phyloP scores from a whole-genome alignment of 2,113 vertebrate species.

The Saguinus midas region DNA sequence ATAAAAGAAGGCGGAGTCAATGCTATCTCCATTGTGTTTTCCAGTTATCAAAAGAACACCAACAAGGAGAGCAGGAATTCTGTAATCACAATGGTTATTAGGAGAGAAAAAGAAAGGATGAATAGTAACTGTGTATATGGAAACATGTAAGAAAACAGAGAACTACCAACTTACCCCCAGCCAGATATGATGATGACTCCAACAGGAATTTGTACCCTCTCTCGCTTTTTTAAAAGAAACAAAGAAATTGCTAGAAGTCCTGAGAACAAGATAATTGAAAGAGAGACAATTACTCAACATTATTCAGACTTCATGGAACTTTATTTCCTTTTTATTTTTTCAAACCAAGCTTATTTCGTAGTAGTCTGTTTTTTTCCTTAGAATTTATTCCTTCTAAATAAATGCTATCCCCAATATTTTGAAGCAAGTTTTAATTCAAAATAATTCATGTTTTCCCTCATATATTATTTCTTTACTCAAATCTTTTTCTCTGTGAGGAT shows the following conservation, averaged over 20 bases:
- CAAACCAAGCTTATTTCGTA: neutral
- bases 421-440: conserved; percentile 37
- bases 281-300: neutral
- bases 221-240: conserved; percentile 88
- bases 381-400: conserved; percentile 33
- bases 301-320: neutral
- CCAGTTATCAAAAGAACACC: conserved; percentile 90
- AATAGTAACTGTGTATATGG: neutral
- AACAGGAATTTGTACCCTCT: conserved; percentile 86
- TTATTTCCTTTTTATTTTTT: neutral
- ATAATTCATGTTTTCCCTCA: neutral
- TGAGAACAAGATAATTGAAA: conserved; percentile 75
- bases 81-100: conserved; percentile 76
- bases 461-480: neutral
- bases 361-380: neutral
- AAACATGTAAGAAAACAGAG: neutral
- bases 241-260: conserved; percentile 94
- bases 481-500: neutral
- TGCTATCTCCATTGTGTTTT: conserved; percentile 82
- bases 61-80: conserved; percentile 88
- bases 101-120: conserved; percentile 23
- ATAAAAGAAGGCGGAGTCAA: conserved; percentile 94
- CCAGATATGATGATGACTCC: conserved; percentile 89
- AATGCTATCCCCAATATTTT: conserved; percentile 10
- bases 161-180: conserved; percentile 92